phyloP scores from a whole-genome alignment of 2,888 invertebrate genomes.

The Prosopocoilus inquinatus region DNA sequence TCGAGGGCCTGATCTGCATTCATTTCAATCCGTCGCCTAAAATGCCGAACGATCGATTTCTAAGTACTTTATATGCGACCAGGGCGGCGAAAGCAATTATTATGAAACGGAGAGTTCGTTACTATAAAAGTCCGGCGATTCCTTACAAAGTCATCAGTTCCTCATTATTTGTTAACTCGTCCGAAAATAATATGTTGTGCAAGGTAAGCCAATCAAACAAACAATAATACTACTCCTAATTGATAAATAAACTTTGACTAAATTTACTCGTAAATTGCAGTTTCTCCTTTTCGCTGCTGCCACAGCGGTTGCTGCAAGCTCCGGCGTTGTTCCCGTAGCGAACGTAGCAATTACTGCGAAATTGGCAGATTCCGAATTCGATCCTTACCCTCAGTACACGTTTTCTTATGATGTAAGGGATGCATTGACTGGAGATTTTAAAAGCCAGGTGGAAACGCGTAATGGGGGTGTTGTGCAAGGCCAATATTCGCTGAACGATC shows the following conservation, averaged over 20 bases:
- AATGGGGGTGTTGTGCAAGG: conserved; percentile 66
- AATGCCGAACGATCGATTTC: conserved; percentile 16
- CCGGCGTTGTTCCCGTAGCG: conserved; percentile 19
- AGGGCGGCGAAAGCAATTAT: background rate
- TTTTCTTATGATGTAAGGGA: conserved; percentile 69
- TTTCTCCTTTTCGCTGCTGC: conserved; percentile 26
- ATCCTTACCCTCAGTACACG: conserved; percentile 65
- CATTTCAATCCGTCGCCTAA: conserved; percentile 9
- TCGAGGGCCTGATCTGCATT: too few relatives aligned
- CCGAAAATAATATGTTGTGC: conserved; percentile 28
- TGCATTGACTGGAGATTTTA: conserved; percentile 61
- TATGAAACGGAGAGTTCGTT: conserved; percentile 8
- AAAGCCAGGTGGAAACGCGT: conserved; percentile 55
- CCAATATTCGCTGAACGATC: conserved; percentile 61
- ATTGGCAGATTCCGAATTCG: conserved; percentile 57
- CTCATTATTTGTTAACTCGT: conserved; percentile 9
- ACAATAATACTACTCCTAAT: too few relatives aligned
- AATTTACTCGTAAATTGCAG: conserved; percentile 19
- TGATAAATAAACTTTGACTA: background rate
- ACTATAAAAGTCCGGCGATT: conserved; percentile 12
- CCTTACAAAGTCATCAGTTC: conserved; percentile 12
- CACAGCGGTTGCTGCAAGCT: conserved; percentile 27
- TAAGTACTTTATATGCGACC: conserved; percentile 12
- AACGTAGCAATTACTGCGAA: conserved; percentile 34
- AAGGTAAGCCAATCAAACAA: conserved; percentile 23